Conservation (phyloP, 2,113 vertebrate genomes). For the Hyaena hyaena region DNA sequence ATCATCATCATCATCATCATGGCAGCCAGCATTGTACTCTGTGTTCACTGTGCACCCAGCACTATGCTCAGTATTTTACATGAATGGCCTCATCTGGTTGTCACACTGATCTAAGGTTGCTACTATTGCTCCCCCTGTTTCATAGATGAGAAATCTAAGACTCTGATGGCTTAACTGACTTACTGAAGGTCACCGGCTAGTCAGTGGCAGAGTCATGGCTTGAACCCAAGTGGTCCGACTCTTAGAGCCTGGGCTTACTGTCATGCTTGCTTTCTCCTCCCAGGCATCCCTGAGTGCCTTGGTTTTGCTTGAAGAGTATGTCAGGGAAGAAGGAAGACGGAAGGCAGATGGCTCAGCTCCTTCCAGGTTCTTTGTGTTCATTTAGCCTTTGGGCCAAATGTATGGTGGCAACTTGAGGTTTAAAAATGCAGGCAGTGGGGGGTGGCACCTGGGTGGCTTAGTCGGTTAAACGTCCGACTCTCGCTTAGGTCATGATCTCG, state of each 20-base stretch:
- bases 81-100: background rate
- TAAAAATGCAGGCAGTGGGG: background rate
- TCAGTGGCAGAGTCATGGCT: background rate
- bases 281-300: background rate
- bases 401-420: background rate
- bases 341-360: background rate
- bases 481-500: too few relatives aligned
- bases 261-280: background rate
- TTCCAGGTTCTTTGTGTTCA: background rate
- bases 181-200: background rate
- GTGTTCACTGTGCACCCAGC: fast-evolving
- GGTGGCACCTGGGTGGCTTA: too few relatives aligned
- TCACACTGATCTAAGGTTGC: background rate
- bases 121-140: background rate
- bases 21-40: background rate
- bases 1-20: background rate
- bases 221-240: background rate
- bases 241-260: background rate
- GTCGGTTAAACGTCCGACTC: too few relatives aligned
- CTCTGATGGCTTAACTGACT: background rate
- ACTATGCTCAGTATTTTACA: background rate
- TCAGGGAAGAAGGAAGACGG: background rate
- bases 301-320: background rate
- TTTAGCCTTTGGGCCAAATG: background rate
- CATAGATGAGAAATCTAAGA: background rate